These are phyloP conservation scores for Sebastes melanostomus DNA, from an alignment of 2,797 vertebrate genomes.

Conservation along the genomic window DNA sequence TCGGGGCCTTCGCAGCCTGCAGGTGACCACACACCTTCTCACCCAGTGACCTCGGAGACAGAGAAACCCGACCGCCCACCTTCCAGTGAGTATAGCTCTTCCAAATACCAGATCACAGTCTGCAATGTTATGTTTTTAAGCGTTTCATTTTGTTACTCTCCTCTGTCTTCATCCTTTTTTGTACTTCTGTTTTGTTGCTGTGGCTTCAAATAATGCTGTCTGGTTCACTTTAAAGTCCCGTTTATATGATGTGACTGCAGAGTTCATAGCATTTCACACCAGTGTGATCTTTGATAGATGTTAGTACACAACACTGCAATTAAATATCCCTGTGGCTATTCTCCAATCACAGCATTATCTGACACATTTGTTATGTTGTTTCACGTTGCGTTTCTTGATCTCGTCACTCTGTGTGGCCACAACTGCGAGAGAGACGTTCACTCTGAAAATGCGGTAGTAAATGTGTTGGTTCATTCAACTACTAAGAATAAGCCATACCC, in stretches of 20 bases:
- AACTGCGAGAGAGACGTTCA: not conserved
- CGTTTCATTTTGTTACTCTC: not conserved
- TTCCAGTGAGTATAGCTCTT: conserved; percentile 82
- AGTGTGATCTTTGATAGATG: not conserved
- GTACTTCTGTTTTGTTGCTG: not conserved
- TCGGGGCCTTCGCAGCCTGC: conserved; percentile 54
- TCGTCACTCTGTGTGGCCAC: not conserved
- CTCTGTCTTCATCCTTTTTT: not conserved
- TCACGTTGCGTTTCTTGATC: conserved; percentile 7
- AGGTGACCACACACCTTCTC: conserved; percentile 66
- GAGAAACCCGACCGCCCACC: conserved; percentile 72
- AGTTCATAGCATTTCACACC: not conserved
- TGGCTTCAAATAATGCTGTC: not conserved
- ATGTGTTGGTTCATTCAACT: not conserved
- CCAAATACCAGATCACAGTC: not conserved
- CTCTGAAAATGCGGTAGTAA: not conserved
- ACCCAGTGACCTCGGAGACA: conserved; percentile 65
- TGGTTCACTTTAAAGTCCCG: not conserved
- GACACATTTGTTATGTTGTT: not conserved
- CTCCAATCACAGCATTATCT: not conserved
- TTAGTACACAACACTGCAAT: not conserved
- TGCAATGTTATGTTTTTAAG: not conserved
- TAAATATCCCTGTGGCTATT: not conserved
- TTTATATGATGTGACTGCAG: not conserved
- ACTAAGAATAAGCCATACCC: not conserved